Conservation (phyloP, 2,797 vertebrate genomes). For the Ambastaia sidthimunki region DNA sequence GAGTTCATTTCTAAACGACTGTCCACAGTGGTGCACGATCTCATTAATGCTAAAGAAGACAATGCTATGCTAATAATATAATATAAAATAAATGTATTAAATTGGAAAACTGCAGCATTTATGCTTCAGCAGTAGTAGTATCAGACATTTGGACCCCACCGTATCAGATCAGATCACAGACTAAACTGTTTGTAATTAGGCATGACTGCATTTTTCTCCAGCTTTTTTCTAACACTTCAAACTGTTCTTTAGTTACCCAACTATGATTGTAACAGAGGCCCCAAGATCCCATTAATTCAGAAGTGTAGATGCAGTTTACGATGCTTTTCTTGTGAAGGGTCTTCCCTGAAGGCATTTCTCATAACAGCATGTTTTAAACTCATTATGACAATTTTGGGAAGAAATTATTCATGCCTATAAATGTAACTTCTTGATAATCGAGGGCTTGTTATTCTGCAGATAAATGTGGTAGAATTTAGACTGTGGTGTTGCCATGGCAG, state of each 20-base stretch:
- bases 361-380: conserved; percentile 11
- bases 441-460: background rate
- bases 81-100: background rate
- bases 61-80: background rate
- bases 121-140: background rate
- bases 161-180: background rate
- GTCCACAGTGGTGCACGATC: no score
- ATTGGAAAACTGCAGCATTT: background rate
- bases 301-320: conserved; percentile 3
- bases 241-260: background rate
- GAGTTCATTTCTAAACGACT: background rate
- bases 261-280: conserved; percentile 10
- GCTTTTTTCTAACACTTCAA: background rate
- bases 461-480: background rate
- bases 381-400: conserved; percentile 17
- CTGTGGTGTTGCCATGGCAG: background rate
- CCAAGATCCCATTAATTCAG: background rate
- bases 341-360: conserved; percentile 13
- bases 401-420: conserved; percentile 16
- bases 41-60: no score
- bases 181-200: background rate
- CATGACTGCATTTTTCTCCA: no score
- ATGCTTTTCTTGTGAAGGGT: conserved; percentile 21
- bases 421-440: conserved; percentile 1
- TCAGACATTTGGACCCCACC: background rate